phyloP scores from a whole-genome alignment of 2,113 vertebrate genomes.

The Steatornis caripensis region DNA sequence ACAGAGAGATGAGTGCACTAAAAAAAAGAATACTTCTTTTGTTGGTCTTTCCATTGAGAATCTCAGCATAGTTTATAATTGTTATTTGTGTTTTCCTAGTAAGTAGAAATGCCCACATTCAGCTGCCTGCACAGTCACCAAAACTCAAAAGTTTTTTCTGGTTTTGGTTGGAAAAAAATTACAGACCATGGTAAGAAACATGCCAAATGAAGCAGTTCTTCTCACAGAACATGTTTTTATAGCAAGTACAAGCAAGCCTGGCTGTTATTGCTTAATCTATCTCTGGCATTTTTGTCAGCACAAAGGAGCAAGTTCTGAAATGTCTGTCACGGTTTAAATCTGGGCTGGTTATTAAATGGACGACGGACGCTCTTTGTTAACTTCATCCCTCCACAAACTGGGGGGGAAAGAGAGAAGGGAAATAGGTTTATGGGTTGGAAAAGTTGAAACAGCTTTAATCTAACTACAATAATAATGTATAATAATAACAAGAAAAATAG shows the following conservation, averaged over 20 bases:
- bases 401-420: too few relatives aligned
- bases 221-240: background rate
- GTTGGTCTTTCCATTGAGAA: background rate
- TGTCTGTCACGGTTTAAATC: too few relatives aligned
- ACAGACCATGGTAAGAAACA: background rate
- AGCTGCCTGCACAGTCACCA: background rate
- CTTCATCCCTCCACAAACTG: too few relatives aligned
- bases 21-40: background rate
- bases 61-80: background rate
- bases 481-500: too few relatives aligned
- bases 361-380: too few relatives aligned
- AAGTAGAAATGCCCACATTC: background rate
- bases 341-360: too few relatives aligned
- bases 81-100: background rate
- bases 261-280: background rate
- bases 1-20: background rate
- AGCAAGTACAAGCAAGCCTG: background rate
- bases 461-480: too few relatives aligned
- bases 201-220: background rate
- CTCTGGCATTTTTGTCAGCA: background rate
- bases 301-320: background rate
- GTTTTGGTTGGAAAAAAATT: background rate
- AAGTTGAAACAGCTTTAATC: too few relatives aligned
- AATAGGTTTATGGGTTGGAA: too few relatives aligned
- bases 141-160: background rate